phyloP scores from a whole-genome alignment of 2,113 vertebrate species.

The Uria aalge region DNA sequence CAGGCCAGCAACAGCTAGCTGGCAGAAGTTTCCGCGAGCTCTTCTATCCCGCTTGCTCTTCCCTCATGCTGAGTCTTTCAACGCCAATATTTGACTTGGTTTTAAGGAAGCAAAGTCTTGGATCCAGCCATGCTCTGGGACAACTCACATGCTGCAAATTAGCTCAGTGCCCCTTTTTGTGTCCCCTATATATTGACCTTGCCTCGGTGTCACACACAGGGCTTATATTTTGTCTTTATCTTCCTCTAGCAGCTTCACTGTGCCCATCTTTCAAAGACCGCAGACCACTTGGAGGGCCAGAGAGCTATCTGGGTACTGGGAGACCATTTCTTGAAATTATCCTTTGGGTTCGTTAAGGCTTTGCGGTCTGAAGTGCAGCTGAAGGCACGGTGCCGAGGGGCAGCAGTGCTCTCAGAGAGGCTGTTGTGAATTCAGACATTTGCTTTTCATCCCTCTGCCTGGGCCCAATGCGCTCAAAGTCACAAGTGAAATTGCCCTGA shows the following conservation, averaged over 20 bases:
- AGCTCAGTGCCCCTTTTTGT: neutral
- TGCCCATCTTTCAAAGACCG: neutral
- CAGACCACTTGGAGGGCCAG: neutral
- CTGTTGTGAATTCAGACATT: neutral
- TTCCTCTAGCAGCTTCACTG: neutral
- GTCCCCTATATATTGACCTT: neutral
- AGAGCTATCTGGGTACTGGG: neutral
- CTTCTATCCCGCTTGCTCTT: neutral
- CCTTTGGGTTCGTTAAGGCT: neutral
- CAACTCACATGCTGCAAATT: neutral
- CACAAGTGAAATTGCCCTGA: neutral
- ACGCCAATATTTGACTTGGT: neutral
- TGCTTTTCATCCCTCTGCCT: neutral
- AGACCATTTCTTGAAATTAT: neutral
- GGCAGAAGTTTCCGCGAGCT: slow-evolving; percentile 20
- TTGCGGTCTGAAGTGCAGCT: neutral
- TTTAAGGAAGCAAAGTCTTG: neutral
- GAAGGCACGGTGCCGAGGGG: neutral
- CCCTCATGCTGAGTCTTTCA: neutral
- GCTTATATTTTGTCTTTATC: neutral
- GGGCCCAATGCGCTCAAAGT: neutral
- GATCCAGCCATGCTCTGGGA: neutral
- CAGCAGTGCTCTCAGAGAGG: neutral
- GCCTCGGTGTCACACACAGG: neutral
- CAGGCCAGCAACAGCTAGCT: neutral